A percentile compares a stretch with the other conserved stretches of the same genome.
Conservation (phyloP, 2,113 vertebrate genomes). For the Leucopsar rothschildi region DNA sequence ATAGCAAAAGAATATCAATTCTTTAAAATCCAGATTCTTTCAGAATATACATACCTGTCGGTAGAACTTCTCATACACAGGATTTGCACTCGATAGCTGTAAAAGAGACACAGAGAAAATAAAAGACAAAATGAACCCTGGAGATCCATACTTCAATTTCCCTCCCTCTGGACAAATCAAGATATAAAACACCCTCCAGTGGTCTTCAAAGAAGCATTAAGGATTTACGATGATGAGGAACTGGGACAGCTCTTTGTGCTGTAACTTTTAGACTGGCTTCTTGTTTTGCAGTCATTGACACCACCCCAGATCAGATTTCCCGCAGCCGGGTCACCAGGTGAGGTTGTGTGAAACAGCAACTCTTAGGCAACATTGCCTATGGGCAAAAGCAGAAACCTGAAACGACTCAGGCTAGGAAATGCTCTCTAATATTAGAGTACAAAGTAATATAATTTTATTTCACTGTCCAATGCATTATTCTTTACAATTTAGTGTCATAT, state of each 20-base stretch:
- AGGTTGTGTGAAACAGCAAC: neutral
- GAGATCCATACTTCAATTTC: neutral
- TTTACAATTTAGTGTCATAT: neutral
- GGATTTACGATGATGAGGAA: neutral
- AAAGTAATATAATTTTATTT: neutral
- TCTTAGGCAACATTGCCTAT: neutral
- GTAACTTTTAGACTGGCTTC: neutral
- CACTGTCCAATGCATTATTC: neutral
- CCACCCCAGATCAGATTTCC: neutral
- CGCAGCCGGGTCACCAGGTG: neutral
- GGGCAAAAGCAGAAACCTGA: neutral
- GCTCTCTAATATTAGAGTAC: neutral
- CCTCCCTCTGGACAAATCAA: neutral
- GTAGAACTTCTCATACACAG: constrained; percentile 97
- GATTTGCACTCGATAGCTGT: constrained; percentile 96
- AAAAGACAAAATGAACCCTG: neutral
- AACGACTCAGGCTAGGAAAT: neutral
- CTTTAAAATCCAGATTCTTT: neutral
- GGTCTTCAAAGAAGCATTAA: neutral
- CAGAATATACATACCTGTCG: constrained; percentile 83
- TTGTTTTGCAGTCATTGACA: neutral
- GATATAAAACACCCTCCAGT: neutral
- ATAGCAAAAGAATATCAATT: neutral
- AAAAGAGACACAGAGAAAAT: neutral
- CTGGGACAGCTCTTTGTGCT: neutral